Percentiles rank a stretch among this genome's conserved stretches.
Evolutionary conservation across 2,888 invertebrate species (phyloP).

Genomic region (Drosophila seclusa): DNA sequence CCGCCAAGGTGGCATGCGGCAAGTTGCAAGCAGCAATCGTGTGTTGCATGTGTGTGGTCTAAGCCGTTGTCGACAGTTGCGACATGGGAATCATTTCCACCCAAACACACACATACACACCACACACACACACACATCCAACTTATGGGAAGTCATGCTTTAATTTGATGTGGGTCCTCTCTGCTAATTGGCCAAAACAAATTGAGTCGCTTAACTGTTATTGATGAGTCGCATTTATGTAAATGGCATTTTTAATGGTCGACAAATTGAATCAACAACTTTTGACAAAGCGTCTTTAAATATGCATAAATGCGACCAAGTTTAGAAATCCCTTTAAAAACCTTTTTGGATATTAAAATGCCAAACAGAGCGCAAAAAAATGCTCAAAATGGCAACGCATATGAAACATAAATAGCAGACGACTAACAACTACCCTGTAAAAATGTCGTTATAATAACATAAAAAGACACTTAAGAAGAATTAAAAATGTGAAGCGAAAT

Average conservation of each 20-base stretch:
- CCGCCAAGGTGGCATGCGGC: conserved; percentile 4
- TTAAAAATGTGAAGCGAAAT: neutral
- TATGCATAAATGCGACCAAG: conserved; percentile 23
- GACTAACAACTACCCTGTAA: neutral
- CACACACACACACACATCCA: neutral
- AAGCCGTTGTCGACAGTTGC: conserved; percentile 34
- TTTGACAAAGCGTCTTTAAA: conserved; percentile 15
- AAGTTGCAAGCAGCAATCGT: neutral
- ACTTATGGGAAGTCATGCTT: neutral
- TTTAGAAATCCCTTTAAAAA: conserved; percentile 19
- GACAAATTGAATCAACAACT: conserved; percentile 22
- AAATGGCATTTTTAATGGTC: conserved; percentile 30
- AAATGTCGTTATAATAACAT: neutral
- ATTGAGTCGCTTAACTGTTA: conserved; percentile 15
- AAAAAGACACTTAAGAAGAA: neutral
- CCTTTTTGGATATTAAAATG: conserved; percentile 56
- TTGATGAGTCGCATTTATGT: conserved; percentile 32
- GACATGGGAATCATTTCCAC: conserved; percentile 21
- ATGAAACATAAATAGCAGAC: neutral
- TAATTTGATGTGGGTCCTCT: neutral
- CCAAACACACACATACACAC: neutral
- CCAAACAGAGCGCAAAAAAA: conserved; percentile 33
- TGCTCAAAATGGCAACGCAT: neutral
- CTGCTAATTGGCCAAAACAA: conserved; percentile 15
- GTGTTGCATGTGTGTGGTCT: conserved; percentile 35